Percentiles rank a stretch among this genome's conserved stretches.
phyloP scores from a whole-genome alignment of 2,888 invertebrate genomes.

The Clistopyga incitator region DNA sequence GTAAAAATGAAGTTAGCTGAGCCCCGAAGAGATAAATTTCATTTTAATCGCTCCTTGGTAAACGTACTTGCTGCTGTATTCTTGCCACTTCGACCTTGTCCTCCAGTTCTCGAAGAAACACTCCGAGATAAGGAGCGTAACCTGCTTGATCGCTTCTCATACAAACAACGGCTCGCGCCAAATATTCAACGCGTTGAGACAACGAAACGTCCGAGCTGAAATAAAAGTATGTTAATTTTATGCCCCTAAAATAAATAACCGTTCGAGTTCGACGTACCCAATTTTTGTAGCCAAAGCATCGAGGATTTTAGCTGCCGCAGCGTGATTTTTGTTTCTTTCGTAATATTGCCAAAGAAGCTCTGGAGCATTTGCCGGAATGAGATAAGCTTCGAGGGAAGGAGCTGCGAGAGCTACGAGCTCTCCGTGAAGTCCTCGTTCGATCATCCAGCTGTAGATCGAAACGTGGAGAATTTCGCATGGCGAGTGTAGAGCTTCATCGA shows the following conservation, averaged over 20 bases:
- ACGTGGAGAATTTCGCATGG: conserved; percentile 96
- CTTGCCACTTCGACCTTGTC: conserved; percentile 97
- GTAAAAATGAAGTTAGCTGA: conserved; percentile 46
- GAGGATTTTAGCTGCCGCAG: conserved; percentile 95
- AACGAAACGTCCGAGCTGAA: conserved; percentile 90
- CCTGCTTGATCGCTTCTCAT: conserved; percentile 94
- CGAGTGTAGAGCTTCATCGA: conserved; percentile 88
- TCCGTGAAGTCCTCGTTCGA: conserved; percentile 90
- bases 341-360: conserved; percentile 97
- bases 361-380: conserved; percentile 85
- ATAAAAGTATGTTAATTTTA: conserved; percentile 57
- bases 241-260: too few relatives aligned
- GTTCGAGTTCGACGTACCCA: conserved; percentile 84
- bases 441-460: conserved; percentile 97
- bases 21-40: neutral
- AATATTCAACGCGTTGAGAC: conserved; percentile 93
- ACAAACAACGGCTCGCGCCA: conserved; percentile 97
- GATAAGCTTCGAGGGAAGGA: conserved; percentile 91
- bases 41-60: neutral
- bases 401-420: conserved; percentile 89
- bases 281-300: conserved; percentile 93
- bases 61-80: conserved; percentile 88
- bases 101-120: conserved; percentile 94
- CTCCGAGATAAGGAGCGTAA: conserved; percentile 89
- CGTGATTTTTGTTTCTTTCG: conserved; percentile 95